Base-by-base conservation (phyloP, 2,888 invertebrate genomes). In the Drosophila eohydei region DNA sequence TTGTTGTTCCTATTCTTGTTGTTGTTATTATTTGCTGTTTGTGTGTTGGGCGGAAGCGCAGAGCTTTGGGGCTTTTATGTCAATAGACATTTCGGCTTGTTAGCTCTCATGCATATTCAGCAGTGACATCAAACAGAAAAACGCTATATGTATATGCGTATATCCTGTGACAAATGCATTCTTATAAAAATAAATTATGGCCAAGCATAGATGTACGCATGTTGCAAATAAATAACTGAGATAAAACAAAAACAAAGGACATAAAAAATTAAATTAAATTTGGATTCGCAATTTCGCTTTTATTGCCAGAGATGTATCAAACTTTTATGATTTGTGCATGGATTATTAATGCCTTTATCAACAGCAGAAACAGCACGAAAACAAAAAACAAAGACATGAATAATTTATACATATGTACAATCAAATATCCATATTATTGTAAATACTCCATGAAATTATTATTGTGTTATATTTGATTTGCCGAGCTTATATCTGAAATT, bases 81-180 rank as follows among this genome's bases (percentile, higher is more conserved):
- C 72, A 71, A 81, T 83, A 68, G 54, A 64, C 55, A 71, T 56
- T 82, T 59, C 36, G 51, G 62, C 52, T 71, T 71, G 67, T 64
- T 70, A 46, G 44, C 32, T 32, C 61, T 67, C 68, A 75, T 79
- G 81, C 62, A 75, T 88, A 76, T 81, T 76, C 72, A 75, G 63
- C 40, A 41, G 14, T 38, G 3, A 36, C 52, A 52, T 52, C 36
- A 52, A 36, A 41, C 55, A 41, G n/a, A 55, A 41, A 41, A 36
- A 8, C 26, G 2, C 4, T 14, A 36, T 9, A 4, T 51, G 14
- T 55, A 16, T 60, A 7, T 54, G 26, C 44, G 51, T 34, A 62
- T 63, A 68, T 51, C 59, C 57, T 73, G 81, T 73, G 81, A 78
- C 64, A 76, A 86, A 86, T 82, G 73, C 73, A 74, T 59, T 72